Percentiles rank a stretch among this genome's conserved stretches.
These are phyloP conservation scores for Rhinella marina DNA, from an alignment of 2,797 vertebrate genomes.

Conservation along the genomic window DNA sequence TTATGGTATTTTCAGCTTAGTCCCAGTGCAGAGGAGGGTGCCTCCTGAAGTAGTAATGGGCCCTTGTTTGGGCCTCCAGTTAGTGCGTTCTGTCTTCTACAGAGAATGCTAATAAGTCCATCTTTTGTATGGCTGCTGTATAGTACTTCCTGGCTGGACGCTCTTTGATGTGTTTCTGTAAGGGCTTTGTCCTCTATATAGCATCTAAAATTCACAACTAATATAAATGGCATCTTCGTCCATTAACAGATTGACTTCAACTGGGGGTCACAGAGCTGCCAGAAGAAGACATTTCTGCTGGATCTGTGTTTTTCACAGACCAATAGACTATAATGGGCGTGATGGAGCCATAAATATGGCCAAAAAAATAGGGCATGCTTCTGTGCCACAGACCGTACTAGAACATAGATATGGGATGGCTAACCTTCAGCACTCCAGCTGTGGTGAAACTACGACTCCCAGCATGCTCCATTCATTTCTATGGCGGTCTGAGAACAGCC, in stretches of 20 bases:
- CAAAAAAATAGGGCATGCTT: not conserved
- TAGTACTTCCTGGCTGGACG: constrained; percentile 36
- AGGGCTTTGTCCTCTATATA: constrained; percentile 41
- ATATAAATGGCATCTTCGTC: constrained; percentile 2
- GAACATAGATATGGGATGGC: too few relatives aligned
- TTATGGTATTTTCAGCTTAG: constrained; percentile 55
- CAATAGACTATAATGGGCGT: too few relatives aligned
- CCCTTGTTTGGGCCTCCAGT: constrained; percentile 56
- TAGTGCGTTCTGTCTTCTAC: constrained; percentile 43
- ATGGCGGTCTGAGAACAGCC: too few relatives aligned
- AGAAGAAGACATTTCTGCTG: not conserved
- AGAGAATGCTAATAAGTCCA: constrained; percentile 55
- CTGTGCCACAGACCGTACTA: not conserved
- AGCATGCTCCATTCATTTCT: too few relatives aligned
- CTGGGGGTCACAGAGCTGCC: not conserved
- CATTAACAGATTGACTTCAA: not conserved
- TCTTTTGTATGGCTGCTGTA: constrained; percentile 45
- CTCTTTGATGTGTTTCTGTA: constrained; percentile 31
- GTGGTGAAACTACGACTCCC: too few relatives aligned
- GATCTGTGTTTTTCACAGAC: too few relatives aligned
- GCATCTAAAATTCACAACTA: constrained; percentile 18
- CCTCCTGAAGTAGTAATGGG: constrained; percentile 20
- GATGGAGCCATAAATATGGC: too few relatives aligned
- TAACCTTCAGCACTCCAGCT: too few relatives aligned
- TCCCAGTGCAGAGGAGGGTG: not conserved